Evolutionary conservation across 1,140 invertebrate species (phyloP), one percentile per base, ranked within the genome.

Genomic region (Marisa cornuarietis): DNA sequence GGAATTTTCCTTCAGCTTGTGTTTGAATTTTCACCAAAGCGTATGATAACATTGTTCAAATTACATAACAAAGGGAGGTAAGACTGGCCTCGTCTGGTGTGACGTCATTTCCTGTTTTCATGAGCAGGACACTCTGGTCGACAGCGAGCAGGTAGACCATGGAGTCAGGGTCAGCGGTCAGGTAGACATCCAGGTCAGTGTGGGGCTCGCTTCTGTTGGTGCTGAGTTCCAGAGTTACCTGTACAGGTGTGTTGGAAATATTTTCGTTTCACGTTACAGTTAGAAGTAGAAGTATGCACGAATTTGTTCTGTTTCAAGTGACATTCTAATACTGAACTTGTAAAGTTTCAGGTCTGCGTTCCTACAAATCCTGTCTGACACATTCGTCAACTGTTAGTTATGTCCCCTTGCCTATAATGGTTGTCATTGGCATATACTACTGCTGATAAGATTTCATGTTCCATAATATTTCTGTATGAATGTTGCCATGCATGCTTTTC

Each of bases 61-160:
- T 14, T 54, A 0, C 8, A 49, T 1, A 24, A 75, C 7, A 58
- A 22, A 16, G 10, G 18, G 14, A 68, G 22, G 26, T 31, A 1
- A 26, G 5, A 83, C 83, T 82, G 85, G 88, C 92, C 92, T 93
- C 88, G 63, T 91, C 89, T 81, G 91, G 86, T 63, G 92, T 93
- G 71, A 94, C 92, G 85, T 94, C 94, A 89, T 94, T 94, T 80
- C 93, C 93, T 72, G 91, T 89, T 86, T 94, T 94, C 9, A 98
- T 90, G 1, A 95, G 87, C 2, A 95, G 88, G 1, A 96, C 94
- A 91, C 96, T 96, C 89, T 98, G 95, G 91, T 98, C 97, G 18
- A 98, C 94, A 7, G 95, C 95, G 86, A 97, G 92, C n/a, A 98
- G 88, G 75, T 95, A 96, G 79, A 99, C 94, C 85, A 95, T 95